phyloP scores from a whole-genome alignment of 64 coral and sea anemone genomes.

The Acropora yongei region DNA sequence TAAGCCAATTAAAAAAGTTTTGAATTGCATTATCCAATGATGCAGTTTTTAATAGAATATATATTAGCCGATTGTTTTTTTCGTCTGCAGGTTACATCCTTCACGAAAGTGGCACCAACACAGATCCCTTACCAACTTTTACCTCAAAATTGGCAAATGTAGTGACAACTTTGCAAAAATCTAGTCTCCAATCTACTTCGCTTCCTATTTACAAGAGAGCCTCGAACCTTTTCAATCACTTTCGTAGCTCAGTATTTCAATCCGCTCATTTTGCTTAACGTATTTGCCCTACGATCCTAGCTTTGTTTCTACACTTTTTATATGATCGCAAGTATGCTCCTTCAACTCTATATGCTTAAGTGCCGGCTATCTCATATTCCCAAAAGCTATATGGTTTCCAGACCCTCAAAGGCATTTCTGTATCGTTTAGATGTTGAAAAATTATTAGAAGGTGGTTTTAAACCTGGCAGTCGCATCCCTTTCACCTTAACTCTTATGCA shows the following conservation, averaged over 20 bases:
- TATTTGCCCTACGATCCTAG: not conserved
- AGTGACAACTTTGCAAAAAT: constrained; percentile 23
- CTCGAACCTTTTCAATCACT: constrained; percentile 43
- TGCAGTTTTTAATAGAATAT: too few relatives aligned
- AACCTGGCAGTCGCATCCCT: constrained; percentile 45
- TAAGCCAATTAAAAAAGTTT: too few relatives aligned
- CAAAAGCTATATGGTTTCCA: constrained; percentile 47
- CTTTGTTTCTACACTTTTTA: constrained; percentile 27
- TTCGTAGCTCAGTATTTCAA: constrained; percentile 31
- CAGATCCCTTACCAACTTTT: constrained; percentile 31
- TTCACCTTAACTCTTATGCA: constrained; percentile 51
- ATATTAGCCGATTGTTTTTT: constrained; percentile 45
- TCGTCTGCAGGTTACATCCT: constrained; percentile 50
- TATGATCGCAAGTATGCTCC: constrained; percentile 31
- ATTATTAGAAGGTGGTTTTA: constrained; percentile 39
- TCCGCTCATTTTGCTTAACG: not conserved
- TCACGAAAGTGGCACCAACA: constrained; percentile 34
- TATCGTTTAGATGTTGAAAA: constrained; percentile 50
- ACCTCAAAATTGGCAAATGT: constrained; percentile 23
- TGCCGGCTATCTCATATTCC: constrained; percentile 21
- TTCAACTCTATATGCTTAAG: constrained; percentile 26
- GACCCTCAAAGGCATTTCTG: constrained; percentile 43
- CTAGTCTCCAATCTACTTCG: constrained; percentile 20
- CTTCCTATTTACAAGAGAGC: constrained; percentile 3
- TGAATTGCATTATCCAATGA: too few relatives aligned